phyloP scores from a whole-genome alignment of 2,888 invertebrate genomes.

The Drosophila cracens region DNA sequence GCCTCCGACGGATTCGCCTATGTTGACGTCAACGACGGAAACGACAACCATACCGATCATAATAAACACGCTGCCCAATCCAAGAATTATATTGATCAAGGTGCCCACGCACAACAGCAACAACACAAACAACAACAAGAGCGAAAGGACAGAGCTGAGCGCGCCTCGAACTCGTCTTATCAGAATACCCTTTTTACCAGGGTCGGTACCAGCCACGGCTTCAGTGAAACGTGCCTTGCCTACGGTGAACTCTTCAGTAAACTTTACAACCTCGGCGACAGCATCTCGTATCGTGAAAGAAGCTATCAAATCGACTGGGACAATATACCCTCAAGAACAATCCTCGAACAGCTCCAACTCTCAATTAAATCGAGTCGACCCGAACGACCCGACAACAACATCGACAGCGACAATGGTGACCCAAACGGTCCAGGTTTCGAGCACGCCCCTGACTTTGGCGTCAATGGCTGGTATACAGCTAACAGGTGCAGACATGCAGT shows the following conservation, averaged over 20 bases:
- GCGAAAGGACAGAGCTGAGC: conserved; percentile 63
- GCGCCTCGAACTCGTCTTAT: conserved; percentile 72
- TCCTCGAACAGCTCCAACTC: conserved; percentile 28
- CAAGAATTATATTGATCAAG: conserved; percentile 69
- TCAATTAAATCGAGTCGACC: conserved; percentile 39
- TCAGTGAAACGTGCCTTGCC: conserved; percentile 71
- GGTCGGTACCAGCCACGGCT: conserved; percentile 69
- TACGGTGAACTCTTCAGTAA: conserved; percentile 58
- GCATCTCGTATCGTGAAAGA: conserved; percentile 59
- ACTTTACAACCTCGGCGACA: conserved; percentile 56
- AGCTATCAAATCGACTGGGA: conserved; percentile 53
- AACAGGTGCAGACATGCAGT: conserved; percentile 80
- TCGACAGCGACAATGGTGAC: conserved; percentile 45
- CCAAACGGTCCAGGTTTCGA: conserved; percentile 76
- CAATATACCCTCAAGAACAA: conserved; percentile 51
- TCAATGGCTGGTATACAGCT: conserved; percentile 83
- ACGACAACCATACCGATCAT: conserved; percentile 67
- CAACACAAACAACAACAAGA: conserved; percentile 37
- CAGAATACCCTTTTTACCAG: conserved; percentile 83
- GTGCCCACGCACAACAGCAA: conserved; percentile 46
- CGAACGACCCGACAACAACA: conserved; percentile 36
- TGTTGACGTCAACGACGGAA: conserved; percentile 21
- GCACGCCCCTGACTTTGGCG: conserved; percentile 70
- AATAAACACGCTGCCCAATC: conserved; percentile 64
- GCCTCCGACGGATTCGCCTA: conserved; percentile 50